Evolutionary conservation across 1,140 invertebrate species (phyloP), one percentile per base, ranked within the genome.

Genomic region (Aculops lycopersici): DNA sequence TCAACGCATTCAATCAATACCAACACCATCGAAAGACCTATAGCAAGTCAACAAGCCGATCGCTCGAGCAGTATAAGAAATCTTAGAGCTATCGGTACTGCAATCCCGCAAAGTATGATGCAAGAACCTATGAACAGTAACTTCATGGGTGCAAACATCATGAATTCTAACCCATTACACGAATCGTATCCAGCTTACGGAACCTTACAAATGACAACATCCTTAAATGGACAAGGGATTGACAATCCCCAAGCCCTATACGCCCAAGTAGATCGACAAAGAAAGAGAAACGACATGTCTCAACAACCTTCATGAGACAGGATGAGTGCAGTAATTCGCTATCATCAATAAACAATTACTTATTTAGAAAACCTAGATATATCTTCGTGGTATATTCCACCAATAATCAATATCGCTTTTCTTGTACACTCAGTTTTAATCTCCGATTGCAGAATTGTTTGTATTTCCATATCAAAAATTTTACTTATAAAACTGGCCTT

Each of bases 191-290:
- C 24, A 8, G 8, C 24, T 31, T 31, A 31, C n/a, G 24, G 24
- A 31, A 31, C 24, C n/a, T 8, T 31, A n/a, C 24, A 31, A 8
- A 31, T 31, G 24, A n/a, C n/a, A n/a, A 8, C 24, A 31, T 31
- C 24, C 8, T 31, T n/a, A 31, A 31, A 31, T 31, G n/a, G n/a
- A 8, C 8, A n/a, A 31, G n/a, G 8, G n/a, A 17, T 38, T 44
- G 40, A 40, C 18, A 20, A 41, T 36, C 41, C 19, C 64, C 49
- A 41, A 73, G 58, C 71, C 71, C 60, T 74, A 35, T 74, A 74
- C 58, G 71, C 71, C 53, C 70, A 74, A 63, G 71, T 74, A 47
- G 73, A 74, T 54, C 64, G 71, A 56, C 70, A 72, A 54, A 72
- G 71, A 59, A 73, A 73, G 55, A 68, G 44, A n/a, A 31, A n/a